Percentiles rank a stretch among this genome's conserved stretches.
These are phyloP conservation scores for Falco cherrug DNA, from an alignment of 2,797 vertebrate species.

Conservation along the genomic window DNA sequence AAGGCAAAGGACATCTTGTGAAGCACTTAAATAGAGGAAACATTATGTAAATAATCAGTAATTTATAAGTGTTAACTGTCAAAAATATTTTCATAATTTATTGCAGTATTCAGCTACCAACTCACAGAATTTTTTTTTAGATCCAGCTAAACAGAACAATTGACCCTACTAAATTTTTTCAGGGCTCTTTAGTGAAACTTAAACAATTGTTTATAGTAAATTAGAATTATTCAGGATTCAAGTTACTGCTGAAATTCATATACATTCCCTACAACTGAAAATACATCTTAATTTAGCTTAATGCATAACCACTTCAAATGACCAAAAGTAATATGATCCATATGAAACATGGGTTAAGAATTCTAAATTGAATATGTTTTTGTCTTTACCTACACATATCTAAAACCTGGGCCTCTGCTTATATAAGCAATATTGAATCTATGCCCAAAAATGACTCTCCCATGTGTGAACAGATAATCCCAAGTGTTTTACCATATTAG, in stretches of 20 bases:
- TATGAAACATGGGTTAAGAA: neutral
- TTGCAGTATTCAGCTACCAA: neutral
- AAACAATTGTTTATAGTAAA: neutral
- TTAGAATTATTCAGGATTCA: neutral
- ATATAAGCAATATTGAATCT: neutral
- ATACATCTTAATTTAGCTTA: neutral
- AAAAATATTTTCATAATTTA: neutral
- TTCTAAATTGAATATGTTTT: fast-evolving
- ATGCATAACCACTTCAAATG: neutral
- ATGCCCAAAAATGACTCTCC: neutral
- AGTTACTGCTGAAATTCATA: neutral
- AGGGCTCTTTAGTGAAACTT: neutral
- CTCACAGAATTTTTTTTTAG: neutral
- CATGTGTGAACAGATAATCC: neutral
- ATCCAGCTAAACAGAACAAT: neutral
- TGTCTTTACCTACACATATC: neutral
- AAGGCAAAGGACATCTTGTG: neutral
- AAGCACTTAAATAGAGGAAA: neutral
- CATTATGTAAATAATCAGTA: neutral
- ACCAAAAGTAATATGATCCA: neutral
- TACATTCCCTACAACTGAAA: neutral
- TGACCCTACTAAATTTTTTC: neutral
- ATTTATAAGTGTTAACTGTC: neutral
- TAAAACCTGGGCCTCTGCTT: neutral
- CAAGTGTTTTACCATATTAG: neutral